These are phyloP conservation scores for Lepidurus packardi DNA, from an alignment of 1,140 invertebrate genomes.

Conservation along the genomic window DNA sequence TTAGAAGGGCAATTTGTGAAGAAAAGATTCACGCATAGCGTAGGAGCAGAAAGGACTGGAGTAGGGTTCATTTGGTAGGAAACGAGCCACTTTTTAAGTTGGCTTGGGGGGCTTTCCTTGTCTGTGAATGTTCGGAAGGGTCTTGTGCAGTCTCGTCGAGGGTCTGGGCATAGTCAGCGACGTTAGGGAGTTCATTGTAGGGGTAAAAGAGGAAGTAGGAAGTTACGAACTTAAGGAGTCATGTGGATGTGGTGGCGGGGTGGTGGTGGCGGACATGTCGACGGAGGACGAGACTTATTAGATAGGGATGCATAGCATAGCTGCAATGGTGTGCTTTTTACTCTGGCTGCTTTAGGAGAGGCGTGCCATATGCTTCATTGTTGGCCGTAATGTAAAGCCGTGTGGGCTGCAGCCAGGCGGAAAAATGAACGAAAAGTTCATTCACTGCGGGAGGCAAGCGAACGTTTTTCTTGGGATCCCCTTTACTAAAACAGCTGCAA, in stretches of 20 bases:
- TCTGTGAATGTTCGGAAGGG: background rate
- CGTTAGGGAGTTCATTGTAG: background rate
- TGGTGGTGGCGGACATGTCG: background rate
- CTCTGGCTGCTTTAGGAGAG: background rate
- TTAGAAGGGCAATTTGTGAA: too few species aligned
- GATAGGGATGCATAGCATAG: background rate
- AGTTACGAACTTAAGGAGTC: slow-evolving; percentile 18
- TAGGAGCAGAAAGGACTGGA: too few species aligned
- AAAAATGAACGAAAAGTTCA: slow-evolving; percentile 16
- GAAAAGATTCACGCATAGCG: too few species aligned
- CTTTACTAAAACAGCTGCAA: slow-evolving; percentile 7
- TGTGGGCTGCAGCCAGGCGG: slow-evolving; percentile 2
- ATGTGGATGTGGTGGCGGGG: background rate
- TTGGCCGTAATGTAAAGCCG: background rate
- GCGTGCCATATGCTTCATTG: slow-evolving; percentile 18
- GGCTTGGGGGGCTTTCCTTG: background rate
- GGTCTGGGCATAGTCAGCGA: background rate
- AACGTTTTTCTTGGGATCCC: background rate
- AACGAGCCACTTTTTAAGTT: too few species aligned
- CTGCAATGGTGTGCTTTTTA: background rate
- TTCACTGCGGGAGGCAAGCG: background rate
- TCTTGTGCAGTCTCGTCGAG: background rate
- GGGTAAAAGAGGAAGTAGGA: slow-evolving; percentile 15
- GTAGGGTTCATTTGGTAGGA: too few species aligned
- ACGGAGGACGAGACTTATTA: slow-evolving; percentile 2